These are phyloP conservation scores for Cygnus olor DNA, from an alignment of 2,797 vertebrate species.

Conservation along the genomic window DNA sequence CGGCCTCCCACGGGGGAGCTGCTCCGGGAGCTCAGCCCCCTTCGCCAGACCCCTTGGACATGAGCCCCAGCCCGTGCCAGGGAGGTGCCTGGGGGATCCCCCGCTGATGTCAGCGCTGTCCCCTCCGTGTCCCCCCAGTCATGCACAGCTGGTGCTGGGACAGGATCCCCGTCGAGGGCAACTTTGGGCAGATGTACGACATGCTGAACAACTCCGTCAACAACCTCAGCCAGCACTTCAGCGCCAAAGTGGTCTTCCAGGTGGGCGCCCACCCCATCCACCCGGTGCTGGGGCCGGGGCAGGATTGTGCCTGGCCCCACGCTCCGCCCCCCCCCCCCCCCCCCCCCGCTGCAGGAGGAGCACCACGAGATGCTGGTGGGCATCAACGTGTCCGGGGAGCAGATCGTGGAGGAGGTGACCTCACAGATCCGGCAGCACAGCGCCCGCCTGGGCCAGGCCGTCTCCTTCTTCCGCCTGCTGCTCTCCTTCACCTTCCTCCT, in stretches of 20 bases:
- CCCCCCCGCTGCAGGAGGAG: constrained; percentile 56
- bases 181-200: constrained; percentile 85
- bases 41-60: accelerated
- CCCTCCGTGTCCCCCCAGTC: constrained; percentile 31
- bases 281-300: too few species aligned
- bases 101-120: accelerated
- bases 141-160: constrained; percentile 75
- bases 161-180: constrained; percentile 82
- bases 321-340: too few species aligned
- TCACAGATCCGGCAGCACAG: constrained; percentile 66
- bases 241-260: constrained; percentile 68
- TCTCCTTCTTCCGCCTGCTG: constrained; percentile 77
- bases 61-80: accelerated
- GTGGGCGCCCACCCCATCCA: constrained; percentile 33
- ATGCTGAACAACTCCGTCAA: constrained; percentile 79
- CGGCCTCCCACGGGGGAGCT: accelerated
- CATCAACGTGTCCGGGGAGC: constrained; percentile 31
- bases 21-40: neutral
- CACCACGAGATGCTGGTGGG: constrained; percentile 68
- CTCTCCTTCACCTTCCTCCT: constrained; percentile 85
- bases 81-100: accelerated
- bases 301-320: accelerated
- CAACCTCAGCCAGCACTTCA: constrained; percentile 82
- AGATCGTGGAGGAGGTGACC: constrained; percentile 75
- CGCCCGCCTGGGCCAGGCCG: constrained; percentile 9